Percentiles rank a stretch among this genome's conserved stretches.
These are phyloP conservation scores for Daphoenositta chrysoptera DNA, from an alignment of 2,113 vertebrate genomes.

Conservation along the genomic window DNA sequence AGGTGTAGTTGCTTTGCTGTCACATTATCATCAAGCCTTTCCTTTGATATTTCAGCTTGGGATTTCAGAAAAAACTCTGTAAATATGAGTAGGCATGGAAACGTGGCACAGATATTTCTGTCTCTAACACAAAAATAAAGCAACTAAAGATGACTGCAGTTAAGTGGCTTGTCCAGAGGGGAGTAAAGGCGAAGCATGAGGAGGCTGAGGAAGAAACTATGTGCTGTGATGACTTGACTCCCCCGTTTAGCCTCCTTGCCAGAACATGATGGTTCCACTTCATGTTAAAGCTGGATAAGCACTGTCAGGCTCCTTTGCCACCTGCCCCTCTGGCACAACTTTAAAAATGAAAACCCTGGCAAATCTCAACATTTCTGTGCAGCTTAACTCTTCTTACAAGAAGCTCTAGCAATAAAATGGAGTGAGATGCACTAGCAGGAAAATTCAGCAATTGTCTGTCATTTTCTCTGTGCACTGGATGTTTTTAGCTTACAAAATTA, in stretches of 20 bases:
- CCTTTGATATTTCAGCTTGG: neutral
- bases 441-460: neutral
- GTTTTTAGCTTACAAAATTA: neutral
- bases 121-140: conserved; percentile 36
- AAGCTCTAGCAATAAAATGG: neutral
- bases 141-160: neutral
- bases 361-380: neutral
- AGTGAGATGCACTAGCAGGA: neutral
- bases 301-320: neutral
- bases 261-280: neutral
- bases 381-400: neutral
- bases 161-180: conserved; percentile 12
- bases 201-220: neutral
- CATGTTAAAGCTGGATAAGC: neutral
- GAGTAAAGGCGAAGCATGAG: neutral
- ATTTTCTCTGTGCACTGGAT: neutral
- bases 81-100: conserved; percentile 60
- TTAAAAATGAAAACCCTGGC: neutral
- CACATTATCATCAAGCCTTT: neutral
- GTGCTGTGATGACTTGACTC: neutral
- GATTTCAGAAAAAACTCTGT: conserved; percentile 14
- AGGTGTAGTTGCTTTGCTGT: neutral
- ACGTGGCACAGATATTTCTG: conserved; percentile 43
- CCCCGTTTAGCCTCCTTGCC: neutral
- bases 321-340: neutral